Evolutionary conservation across 2,113 vertebrate species (phyloP), one percentile per base, ranked within the genome.

Genomic region (Cranoglanis bouderius): DNA sequence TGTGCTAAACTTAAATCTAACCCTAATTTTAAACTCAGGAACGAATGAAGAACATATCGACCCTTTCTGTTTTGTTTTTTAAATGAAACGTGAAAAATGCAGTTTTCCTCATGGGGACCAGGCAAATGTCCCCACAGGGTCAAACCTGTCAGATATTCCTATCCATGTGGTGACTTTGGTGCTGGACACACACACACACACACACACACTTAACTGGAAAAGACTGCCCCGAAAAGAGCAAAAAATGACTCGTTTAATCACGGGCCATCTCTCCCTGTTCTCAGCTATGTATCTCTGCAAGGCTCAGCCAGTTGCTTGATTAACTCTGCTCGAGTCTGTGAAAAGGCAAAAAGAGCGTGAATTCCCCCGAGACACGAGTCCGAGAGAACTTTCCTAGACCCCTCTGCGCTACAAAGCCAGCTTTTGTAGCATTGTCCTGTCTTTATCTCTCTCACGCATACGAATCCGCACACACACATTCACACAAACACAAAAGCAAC

Each of bases 181-280:
- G 19, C 5, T 5, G 14, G 12, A 53, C 51, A 53, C 51, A 53
- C 4, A 55, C 14, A 84, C 74, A 88, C 78, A 70, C 55, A 55
- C 83, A 89, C 59, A 46, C 5, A 80, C 46, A 55, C 87, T 82
- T 26, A 3, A 90, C 92, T 89, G 75, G 82, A 87, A 85, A 92
- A n/a, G 91, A 90, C 90, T 86, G 84, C 38, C 12, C 6, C 40
- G 43, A 84, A 83, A 65, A 75, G 43, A 81, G 35, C 80, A 40
- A 93, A 92, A 93, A 95, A 94, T 93, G 93, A 94, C 88, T 91
- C 85, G 88, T 94, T 93, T 93, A 94, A 94, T 95, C 94, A 93
- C 89, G 55, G 88, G 81, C 92, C 90, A 91, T 91, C 93, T 90
- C 89, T 78, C 65, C 89, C 88, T 55, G 70, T 87, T 93, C 94